Conservation (phyloP, 2,888 invertebrate genomes). For the Nymphalis urticae region DNA sequence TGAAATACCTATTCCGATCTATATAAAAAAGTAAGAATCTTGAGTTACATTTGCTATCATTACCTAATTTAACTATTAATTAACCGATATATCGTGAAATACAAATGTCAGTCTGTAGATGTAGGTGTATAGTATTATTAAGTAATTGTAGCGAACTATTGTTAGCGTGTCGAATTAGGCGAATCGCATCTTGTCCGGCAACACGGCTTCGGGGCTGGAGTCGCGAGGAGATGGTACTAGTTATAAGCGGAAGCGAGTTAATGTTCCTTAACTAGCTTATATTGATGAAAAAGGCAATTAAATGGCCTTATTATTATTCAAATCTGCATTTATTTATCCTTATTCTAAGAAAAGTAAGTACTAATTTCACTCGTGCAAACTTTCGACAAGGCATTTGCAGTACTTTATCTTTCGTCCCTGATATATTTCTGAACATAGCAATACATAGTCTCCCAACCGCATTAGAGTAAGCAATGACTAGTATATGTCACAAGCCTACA, state of each 20-base stretch:
- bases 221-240: constrained; percentile 42
- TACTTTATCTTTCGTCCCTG: too few species aligned
- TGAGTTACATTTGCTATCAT: too few species aligned
- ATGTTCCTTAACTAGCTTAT: background rate
- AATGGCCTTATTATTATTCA: background rate
- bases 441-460: too few species aligned
- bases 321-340: too few species aligned
- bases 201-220: constrained; percentile 56
- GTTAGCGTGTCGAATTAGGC: constrained; percentile 68
- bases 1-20: background rate
- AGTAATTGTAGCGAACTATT: constrained; percentile 41
- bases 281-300: background rate
- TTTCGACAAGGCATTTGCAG: too few species aligned
- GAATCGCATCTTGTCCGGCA: constrained; percentile 66
- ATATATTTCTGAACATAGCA: too few species aligned
- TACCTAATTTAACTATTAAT: too few species aligned
- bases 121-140: background rate
- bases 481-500: too few species aligned
- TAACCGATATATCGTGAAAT: background rate
- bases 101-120: background rate
- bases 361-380: too few species aligned
- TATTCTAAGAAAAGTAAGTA: too few species aligned
- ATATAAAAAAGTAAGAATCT: too few species aligned
- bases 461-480: too few species aligned
- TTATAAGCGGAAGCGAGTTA: constrained; percentile 45